Evolutionary conservation across 2,113 vertebrate species (phyloP), one percentile per base, ranked within the genome.

Genomic region (Guaruba guarouba): DNA sequence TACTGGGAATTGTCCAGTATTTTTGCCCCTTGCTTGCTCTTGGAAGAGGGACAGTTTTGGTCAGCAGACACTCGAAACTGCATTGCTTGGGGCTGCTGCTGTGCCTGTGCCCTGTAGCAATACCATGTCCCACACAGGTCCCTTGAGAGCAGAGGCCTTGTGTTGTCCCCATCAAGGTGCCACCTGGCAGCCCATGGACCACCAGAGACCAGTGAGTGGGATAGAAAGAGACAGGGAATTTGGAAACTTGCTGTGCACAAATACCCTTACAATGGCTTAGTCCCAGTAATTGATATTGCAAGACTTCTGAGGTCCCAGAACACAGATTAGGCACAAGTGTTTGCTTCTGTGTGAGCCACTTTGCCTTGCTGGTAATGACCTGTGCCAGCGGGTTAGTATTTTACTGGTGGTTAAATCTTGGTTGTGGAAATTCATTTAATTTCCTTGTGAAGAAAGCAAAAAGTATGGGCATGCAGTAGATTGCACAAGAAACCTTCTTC

Each of bases 51-150:
- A 37, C 6, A 22, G n/a, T 20, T 80, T 83, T 66, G 54, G 49
- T 52, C 18, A 44, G 54, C 24, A 77, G 66, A 66, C 29, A 22
- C 68, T 63, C 20, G 43, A 68, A 90, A 49, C n/a, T 3, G 3
- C 37, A 33, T 9, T 74, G 13, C 59, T 12, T 54, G 39, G 44
- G 49, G 39, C n/a, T 67, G 57, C 35, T 8, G 1, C 44, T 73
- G 17, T 10, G 6, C 22, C 46, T 63, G 22, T 11, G 7, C 22
- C 46, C 24, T 62, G 27, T 27, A 39, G 31, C 29, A 57, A 46
- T 44, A 28, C 33, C 0, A 1, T 0, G 1, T 78, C 55, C 33
- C 17, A 25, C 2, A 1, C 0, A 3, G 17, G 27, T 62, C 13
- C 13, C 10, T 31, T 67, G 55, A 46, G 41, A 75, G 10, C 11